phyloP scores from a whole-genome alignment of 2,888 invertebrate genomes.

The Carterocephalus palaemon region DNA sequence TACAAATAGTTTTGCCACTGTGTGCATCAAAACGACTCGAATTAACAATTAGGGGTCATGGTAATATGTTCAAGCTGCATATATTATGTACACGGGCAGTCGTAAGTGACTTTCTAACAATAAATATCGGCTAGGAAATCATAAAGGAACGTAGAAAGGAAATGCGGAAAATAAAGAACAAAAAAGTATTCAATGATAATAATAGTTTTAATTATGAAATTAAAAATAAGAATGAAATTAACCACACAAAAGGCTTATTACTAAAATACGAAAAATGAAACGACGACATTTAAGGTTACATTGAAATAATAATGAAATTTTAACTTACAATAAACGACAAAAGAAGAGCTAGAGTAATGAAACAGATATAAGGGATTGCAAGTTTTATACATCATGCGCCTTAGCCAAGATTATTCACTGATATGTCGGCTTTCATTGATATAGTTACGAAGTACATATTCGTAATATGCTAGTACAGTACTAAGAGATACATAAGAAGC shows the following conservation, averaged over 20 bases:
- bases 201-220: constrained; percentile 77
- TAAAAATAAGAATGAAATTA: constrained; percentile 77
- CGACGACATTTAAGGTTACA: constrained; percentile 56
- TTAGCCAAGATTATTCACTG: constrained; percentile 62
- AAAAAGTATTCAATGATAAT: constrained; percentile 72
- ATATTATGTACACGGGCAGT: constrained; percentile 25
- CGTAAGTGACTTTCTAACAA: constrained; percentile 29
- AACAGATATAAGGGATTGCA: constrained; percentile 39
- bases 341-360: constrained; percentile 34
- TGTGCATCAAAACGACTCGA: constrained; percentile 45
- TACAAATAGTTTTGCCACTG: constrained; percentile 70
- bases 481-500: constrained; percentile 55
- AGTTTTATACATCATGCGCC: constrained; percentile 52
- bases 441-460: constrained; percentile 49
- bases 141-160: constrained; percentile 51
- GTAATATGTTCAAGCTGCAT: constrained; percentile 12
- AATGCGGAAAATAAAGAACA: constrained; percentile 63
- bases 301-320: constrained; percentile 41
- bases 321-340: constrained; percentile 27
- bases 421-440: constrained; percentile 68
- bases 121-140: constrained; percentile 6
- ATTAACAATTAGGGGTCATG: constrained; percentile 31
- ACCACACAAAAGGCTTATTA: constrained; percentile 75
- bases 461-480: constrained; percentile 54
- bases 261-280: constrained; percentile 65